A percentile compares a stretch with the other conserved stretches of the same genome.
phyloP scores from a whole-genome alignment of 2,797 vertebrate genomes.

The Xenentodon cancila region DNA sequence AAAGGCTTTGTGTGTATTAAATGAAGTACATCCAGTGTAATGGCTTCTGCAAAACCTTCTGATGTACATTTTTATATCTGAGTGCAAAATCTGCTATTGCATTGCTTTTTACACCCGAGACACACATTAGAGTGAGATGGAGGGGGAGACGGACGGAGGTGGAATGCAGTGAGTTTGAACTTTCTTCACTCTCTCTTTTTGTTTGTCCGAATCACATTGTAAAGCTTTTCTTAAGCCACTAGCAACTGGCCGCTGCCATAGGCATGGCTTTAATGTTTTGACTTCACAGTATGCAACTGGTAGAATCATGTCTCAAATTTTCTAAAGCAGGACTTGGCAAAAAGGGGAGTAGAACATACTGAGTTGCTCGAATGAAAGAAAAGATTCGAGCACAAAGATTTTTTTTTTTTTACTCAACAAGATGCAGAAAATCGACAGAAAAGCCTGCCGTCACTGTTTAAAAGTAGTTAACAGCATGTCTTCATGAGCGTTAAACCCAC shows the following conservation, averaged over 20 bases:
- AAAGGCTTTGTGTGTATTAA: slow-evolving; percentile 74
- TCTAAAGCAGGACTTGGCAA: not conserved
- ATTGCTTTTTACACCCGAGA: slow-evolving; percentile 73
- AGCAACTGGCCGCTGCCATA: slow-evolving; percentile 14
- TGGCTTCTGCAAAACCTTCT: slow-evolving; percentile 67
- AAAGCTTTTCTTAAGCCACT: slow-evolving; percentile 32
- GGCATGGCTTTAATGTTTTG: slow-evolving; percentile 9
- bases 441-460: slow-evolving; percentile 34
- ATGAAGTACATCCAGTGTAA: slow-evolving; percentile 77
- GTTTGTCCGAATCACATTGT: slow-evolving; percentile 49
- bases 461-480: slow-evolving; percentile 36
- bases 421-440: no score
- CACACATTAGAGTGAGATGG: slow-evolving; percentile 63
- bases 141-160: slow-evolving; percentile 21
- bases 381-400: slow-evolving; percentile 9
- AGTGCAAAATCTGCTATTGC: slow-evolving; percentile 69
- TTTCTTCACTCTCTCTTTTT: slow-evolving; percentile 47
- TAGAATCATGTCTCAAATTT: no score
- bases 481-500: slow-evolving; percentile 49
- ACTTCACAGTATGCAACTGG: slow-evolving; percentile 8
- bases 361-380: slow-evolving; percentile 8
- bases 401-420: no score
- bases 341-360: not conserved
- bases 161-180: slow-evolving; percentile 36
- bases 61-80: slow-evolving; percentile 65